Base-by-base conservation (phyloP, 2,797 vertebrate genomes). In the Somateria mollissima region DNA sequence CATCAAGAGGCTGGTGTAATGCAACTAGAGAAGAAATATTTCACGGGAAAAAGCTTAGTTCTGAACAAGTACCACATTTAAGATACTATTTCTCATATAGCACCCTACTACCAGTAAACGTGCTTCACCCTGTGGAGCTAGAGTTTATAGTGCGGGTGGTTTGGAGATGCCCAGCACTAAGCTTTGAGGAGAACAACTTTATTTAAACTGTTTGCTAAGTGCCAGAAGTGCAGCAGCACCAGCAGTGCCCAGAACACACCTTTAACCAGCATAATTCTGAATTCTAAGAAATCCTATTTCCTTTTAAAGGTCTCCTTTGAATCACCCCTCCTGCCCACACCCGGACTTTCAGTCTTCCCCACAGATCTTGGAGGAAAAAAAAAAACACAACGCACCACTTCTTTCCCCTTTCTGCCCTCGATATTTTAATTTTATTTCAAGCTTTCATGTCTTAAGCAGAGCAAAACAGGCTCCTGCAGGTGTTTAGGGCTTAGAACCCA, bases 31-130 rank as follows among this genome's bases (percentile, higher is more conserved):
- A 86, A 37, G 11, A 39, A 58, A 45, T 9, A 41, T 20, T 78
- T 39, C 47, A 25, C 73, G 67, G 37, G 51, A 25, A 75, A 79
- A 78, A 66, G 7, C 15, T 61, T 18, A 24, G 3, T 58, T 34
- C 5, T 21, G 32, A 81, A 45, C 37, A 67, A 15, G 9, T 13
- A 34, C 8, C 47, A 17, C 3, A 66, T 10, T 11, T 27, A 39
- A 25, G 10, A 0, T 64, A 14, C 8, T 10, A 36, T 25, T 86
- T 80, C 25, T 78, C 28, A 32, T 2, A 8, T 1, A 43, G 41
- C 7, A 25, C 0, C 0, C 4, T 13, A 15, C 43, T 76, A 30
- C 13, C 0, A 0, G 2, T 21, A 30, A 20, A 13, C 30, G 8
- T 12, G 18, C 22, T 36, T 69, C 32, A 66, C 27, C n/a, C 18